These are phyloP conservation scores for Oophaga pumilio DNA, from an alignment of 2,113 vertebrate genomes.

Conservation along the genomic window DNA sequence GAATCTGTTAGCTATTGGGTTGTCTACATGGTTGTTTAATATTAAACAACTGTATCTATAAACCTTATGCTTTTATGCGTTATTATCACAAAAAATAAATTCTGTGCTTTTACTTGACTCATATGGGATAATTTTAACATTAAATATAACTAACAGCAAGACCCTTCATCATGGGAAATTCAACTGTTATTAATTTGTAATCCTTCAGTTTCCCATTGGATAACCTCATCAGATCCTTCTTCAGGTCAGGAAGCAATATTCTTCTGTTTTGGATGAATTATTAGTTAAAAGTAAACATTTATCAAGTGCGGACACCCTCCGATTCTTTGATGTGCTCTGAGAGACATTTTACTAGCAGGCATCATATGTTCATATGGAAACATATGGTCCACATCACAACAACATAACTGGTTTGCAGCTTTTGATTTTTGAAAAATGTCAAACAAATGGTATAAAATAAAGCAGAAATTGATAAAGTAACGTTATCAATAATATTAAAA, in stretches of 20 bases:
- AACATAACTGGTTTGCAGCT: neutral
- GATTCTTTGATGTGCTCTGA: neutral
- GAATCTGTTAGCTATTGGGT: too few species aligned
- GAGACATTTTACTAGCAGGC: neutral
- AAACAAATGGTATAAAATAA: too few species aligned
- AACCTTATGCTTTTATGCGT: too few species aligned
- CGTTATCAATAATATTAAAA: too few species aligned
- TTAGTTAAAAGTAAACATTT: constrained; percentile 19
- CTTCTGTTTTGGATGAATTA: constrained; percentile 14
- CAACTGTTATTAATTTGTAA: constrained; percentile 11
- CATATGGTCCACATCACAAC: neutral
- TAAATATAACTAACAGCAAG: neutral
- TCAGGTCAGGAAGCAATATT: constrained; percentile 2
- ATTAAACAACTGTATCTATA: too few species aligned
- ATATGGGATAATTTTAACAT: neutral
- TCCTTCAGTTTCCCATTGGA: neutral
- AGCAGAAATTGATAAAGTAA: too few species aligned
- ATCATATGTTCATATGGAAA: too few species aligned
- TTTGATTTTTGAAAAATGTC: neutral
- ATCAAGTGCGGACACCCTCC: neutral
- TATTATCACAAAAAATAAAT: too few species aligned
- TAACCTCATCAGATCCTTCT: neutral
- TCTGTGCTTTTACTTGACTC: too few species aligned
- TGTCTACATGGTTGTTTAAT: too few species aligned
- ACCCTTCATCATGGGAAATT: neutral